Evolutionary conservation across 2,797 vertebrate genomes (phyloP).

Genomic region (Aldrovandia affinis): DNA sequence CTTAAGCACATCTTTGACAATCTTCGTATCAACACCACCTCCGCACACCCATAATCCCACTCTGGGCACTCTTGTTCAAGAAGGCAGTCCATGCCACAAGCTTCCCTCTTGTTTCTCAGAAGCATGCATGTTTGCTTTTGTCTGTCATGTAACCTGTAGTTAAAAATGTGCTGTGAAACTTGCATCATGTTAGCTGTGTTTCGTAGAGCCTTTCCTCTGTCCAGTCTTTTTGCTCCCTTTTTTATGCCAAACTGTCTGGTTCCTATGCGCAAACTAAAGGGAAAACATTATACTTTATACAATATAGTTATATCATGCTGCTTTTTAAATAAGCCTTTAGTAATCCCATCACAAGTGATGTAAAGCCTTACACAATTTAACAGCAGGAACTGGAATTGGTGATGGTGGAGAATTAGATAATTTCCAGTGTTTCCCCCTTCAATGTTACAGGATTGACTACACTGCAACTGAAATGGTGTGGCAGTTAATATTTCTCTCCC

Average conservation of each 20-base stretch:
- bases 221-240: background rate
- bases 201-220: background rate
- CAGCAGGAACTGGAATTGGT: background rate
- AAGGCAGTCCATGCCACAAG: constrained; percentile 27
- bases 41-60: background rate
- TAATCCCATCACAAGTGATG: background rate
- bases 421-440: background rate
- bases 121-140: background rate
- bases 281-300: background rate
- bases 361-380: background rate
- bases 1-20: constrained; percentile 46
- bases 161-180: background rate
- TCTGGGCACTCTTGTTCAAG: background rate
- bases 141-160: background rate
- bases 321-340: background rate
- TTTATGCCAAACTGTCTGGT: background rate
- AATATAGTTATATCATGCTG: background rate
- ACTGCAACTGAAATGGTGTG: too few species aligned
- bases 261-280: background rate
- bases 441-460: too few species aligned
- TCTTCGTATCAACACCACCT: background rate
- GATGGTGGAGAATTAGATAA: background rate
- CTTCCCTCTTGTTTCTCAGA: constrained; percentile 21
- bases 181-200: background rate
- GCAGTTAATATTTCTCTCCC: too few species aligned